Conservation (phyloP, 2,113 vertebrate genomes). For the Stomatorhinus ivindoensis region DNA sequence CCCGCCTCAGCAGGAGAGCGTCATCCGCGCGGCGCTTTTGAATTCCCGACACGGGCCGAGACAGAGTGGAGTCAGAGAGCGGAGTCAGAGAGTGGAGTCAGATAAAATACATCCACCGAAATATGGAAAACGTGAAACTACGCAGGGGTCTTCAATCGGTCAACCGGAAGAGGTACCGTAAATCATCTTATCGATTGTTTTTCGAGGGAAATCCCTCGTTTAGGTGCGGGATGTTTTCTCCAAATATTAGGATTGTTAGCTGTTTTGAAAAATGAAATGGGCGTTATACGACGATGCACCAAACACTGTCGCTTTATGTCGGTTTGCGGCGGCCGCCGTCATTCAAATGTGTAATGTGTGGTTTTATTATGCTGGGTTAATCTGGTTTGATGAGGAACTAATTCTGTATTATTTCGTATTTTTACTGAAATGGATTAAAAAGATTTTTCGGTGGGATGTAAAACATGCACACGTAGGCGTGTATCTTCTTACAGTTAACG, state of each 20-base stretch:
- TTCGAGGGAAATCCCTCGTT: neutral
- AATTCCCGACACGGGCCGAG: neutral
- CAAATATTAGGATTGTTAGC: neutral
- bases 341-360: neutral
- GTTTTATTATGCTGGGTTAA: neutral
- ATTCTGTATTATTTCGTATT: neutral
- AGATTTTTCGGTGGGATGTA: neutral
- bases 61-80: neutral
- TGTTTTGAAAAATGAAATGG: neutral
- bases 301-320: neutral
- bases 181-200: neutral
- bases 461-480: neutral
- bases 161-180: neutral
- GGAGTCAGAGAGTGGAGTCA: neutral
- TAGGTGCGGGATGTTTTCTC: neutral
- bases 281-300: neutral
- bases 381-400: neutral
- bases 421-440: neutral
- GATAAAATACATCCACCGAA: neutral
- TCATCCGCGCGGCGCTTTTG: constrained; percentile 8
- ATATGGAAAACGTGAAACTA: constrained; percentile 5
- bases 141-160: neutral
- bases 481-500: neutral
- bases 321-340: neutral
- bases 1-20: too few relatives aligned